phyloP scores from a whole-genome alignment of 2,113 vertebrate genomes.

The Paratilapia polleni region DNA sequence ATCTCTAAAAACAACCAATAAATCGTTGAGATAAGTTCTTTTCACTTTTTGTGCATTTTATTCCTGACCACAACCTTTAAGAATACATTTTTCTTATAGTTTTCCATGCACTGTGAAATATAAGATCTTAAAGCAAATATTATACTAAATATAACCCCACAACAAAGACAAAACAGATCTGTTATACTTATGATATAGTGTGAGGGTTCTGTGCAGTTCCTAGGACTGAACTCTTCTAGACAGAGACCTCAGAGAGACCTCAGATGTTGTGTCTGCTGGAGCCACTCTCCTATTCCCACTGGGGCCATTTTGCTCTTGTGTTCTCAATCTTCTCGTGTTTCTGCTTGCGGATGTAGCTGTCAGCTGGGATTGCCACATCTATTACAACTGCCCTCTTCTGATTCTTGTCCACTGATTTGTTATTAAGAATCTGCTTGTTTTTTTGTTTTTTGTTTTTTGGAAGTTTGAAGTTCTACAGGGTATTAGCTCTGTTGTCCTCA shows the following conservation, averaged over 20 bases:
- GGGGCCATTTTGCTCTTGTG: too few relatives aligned
- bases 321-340: too few relatives aligned
- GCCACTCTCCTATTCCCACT: too few relatives aligned
- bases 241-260: too few relatives aligned
- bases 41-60: background rate
- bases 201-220: background rate
- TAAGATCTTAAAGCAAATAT: background rate
- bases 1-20: background rate
- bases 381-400: background rate
- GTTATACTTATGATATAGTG: background rate
- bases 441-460: too few relatives aligned
- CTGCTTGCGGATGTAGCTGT: too few relatives aligned
- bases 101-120: background rate
- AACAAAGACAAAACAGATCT: background rate
- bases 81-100: background rate
- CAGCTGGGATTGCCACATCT: background rate
- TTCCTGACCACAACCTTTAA: background rate
- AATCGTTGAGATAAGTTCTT: background rate
- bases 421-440: background rate
- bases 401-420: background rate
- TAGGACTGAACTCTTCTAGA: background rate
- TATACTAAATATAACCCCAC: background rate
- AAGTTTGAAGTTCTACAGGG: background rate
- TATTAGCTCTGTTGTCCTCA: background rate
- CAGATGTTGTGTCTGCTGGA: too few relatives aligned